Evolutionary conservation across 1,140 invertebrate genomes (phyloP).

Genomic region (Psix sp.): DNA sequence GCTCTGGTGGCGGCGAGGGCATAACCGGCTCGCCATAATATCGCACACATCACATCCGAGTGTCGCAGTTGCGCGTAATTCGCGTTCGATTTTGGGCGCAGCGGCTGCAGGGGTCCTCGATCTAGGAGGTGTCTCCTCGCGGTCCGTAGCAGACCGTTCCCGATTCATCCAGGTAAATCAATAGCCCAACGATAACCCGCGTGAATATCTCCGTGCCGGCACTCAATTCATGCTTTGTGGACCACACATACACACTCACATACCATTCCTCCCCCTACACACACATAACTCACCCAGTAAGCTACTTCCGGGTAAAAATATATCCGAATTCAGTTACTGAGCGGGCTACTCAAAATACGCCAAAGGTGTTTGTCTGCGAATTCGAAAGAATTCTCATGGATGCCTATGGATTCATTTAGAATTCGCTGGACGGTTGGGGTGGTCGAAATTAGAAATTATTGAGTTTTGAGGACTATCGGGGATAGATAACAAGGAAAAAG

Average conservation of each 20-base stretch:
- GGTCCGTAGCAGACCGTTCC: conserved; percentile 62
- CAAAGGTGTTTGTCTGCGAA: too few species aligned
- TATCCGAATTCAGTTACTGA: too few species aligned
- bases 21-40: conserved; percentile 60
- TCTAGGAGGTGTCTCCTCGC: conserved; percentile 54
- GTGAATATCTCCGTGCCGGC: conserved; percentile 44
- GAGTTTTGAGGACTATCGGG: too few species aligned
- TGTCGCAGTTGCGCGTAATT: conserved; percentile 17
- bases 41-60: conserved; percentile 17
- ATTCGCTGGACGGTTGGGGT: too few species aligned
- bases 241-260: not conserved
- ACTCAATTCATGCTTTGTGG: conserved; percentile 6
- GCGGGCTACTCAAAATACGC: too few species aligned
- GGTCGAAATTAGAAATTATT: too few species aligned
- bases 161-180: conserved; percentile 70
- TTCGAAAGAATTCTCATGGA: too few species aligned
- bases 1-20: conserved; percentile 75
- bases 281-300: too few species aligned
- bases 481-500: too few species aligned
- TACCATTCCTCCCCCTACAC: not conserved
- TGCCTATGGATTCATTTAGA: too few species aligned
- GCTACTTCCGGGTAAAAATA: too few species aligned
- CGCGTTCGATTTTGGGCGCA: conserved; percentile 19
- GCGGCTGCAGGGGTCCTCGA: conserved; percentile 26
- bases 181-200: conserved; percentile 45